Evolutionary conservation across 2,888 invertebrate genomes (phyloP).

Genomic region (Archips crataeganus): DNA sequence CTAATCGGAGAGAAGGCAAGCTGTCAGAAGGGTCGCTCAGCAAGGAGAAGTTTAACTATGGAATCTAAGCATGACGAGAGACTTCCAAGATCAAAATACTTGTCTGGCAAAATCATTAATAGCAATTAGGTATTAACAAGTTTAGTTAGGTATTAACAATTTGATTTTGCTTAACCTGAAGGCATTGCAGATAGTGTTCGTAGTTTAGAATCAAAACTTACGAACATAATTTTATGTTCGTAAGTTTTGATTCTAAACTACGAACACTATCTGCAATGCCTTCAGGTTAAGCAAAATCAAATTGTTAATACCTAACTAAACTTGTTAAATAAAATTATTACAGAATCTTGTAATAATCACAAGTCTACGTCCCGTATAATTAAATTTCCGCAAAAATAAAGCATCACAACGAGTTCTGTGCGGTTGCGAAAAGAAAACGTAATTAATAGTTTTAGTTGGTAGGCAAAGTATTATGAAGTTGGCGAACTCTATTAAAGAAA

Average conservation of each 20-base stretch:
- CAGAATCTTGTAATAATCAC: conserved; percentile 12
- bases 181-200: no score
- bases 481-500: conserved; percentile 68
- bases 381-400: conserved; percentile 27
- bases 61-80: not conserved
- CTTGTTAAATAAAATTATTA: no score
- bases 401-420: conserved; percentile 54
- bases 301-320: no score
- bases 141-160: no score
- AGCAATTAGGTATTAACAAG: no score
- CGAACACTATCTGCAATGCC: no score
- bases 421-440: conserved; percentile 63
- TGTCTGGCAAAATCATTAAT: not conserved
- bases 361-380: conserved; percentile 26
- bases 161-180: no score
- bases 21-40: no score
- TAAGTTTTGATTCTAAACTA: no score
- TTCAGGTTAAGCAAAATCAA: no score
- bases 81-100: not conserved
- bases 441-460: conserved; percentile 67
- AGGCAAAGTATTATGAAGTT: conserved; percentile 65
- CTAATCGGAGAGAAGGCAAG: no score
- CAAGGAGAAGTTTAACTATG: not conserved
- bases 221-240: not conserved
- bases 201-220: no score